Conservation (phyloP, 2,797 vertebrate species). For the Poeciliopsis paucimaculata region DNA sequence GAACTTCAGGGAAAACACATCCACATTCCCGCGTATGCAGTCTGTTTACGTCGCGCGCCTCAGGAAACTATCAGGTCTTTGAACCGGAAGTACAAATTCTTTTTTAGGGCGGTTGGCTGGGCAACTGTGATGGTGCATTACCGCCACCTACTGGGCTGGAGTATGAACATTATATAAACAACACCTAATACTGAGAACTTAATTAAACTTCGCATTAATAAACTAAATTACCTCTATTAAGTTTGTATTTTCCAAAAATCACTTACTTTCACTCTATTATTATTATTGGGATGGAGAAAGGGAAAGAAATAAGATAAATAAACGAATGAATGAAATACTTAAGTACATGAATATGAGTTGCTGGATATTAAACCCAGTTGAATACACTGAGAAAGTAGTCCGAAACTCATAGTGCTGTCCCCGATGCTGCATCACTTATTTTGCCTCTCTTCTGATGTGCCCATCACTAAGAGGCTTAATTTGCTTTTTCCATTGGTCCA, state of each 20-base stretch:
- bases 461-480: too few species aligned
- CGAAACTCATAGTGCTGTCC: too few species aligned
- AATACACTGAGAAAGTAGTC: too few species aligned
- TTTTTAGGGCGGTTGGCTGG: background rate
- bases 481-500: too few species aligned
- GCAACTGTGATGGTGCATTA: background rate
- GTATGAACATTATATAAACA: background rate
- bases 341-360: too few species aligned
- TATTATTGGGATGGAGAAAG: too few species aligned
- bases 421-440: too few species aligned
- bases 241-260: background rate
- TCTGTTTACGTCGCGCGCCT: conserved; percentile 19
- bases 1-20: background rate
- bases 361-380: too few species aligned
- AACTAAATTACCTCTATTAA: background rate
- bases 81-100: background rate
- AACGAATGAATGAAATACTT: too few species aligned
- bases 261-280: background rate
- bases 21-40: background rate
- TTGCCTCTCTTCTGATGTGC: too few species aligned
- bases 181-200: too few species aligned
- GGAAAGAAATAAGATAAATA: too few species aligned
- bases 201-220: background rate
- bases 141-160: background rate
- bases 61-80: background rate